Base-by-base conservation (phyloP, 2,888 invertebrate genomes). In the Pedicia rivosa region DNA sequence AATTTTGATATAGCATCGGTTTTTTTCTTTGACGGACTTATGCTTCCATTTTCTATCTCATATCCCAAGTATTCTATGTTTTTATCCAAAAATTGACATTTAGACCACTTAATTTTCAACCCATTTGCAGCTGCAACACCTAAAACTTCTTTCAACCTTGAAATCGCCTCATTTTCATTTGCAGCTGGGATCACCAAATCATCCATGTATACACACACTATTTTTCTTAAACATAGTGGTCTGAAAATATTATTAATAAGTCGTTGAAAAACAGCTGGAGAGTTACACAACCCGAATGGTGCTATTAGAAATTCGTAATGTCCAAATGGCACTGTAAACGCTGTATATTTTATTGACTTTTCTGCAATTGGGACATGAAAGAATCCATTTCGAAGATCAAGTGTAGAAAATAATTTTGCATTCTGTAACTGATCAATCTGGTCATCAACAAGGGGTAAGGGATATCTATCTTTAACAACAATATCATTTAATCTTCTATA, bases 371-470 rank as follows among this genome's bases (percentile, higher is more conserved):
- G 36, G 10, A 53, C 52, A 41, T 56, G 53, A 22, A 53, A 53
- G 39, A 52, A 53, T 26, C 50, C 49, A 42, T 52, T 52, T 38
- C 46, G 48, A 6, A 54, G 31, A 39, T 54, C 51, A 3, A 55
- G 35, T 2, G 49, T 50, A 27, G 43, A 48, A 40, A 51, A 54
- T 13, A 47, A 24, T 37, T 33, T 42, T 7, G 47, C 46, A n/a
- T 34, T 44, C 30, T 47, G 42, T 20, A 52, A 32, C 16, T 36
- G 39, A 22, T 55, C 53, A 15, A 58, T 42, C 6, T 48, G 48
- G 38, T 56, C 56, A 35, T 58, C 54, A 10, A 59, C 55, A 3
- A 55, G 24, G 3, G 59, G 56, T 20, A 59, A 34, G 2, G 54
- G 54, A 40, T 44, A 53, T 31, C 46, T 40, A 24, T 53, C 52